A percentile compares a stretch with the other conserved stretches of the same genome.
These are phyloP conservation scores for Micromussa lordhowensis DNA, from an alignment of 92 coral and sea anemone genomes.

Conservation along the genomic window DNA sequence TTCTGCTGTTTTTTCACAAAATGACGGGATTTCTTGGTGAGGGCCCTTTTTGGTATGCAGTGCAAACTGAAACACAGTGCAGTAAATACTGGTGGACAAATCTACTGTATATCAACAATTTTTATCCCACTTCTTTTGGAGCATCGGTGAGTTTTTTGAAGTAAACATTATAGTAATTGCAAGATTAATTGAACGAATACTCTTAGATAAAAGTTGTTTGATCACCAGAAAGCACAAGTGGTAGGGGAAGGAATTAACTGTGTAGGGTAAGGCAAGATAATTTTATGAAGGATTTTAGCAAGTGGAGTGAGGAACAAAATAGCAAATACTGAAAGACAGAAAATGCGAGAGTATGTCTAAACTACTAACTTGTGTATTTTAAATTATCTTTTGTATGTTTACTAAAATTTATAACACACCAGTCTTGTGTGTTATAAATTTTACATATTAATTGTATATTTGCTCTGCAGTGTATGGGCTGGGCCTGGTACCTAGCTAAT, in stretches of 20 bases:
- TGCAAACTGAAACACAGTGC: conserved; percentile 51
- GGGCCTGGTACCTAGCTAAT: conserved; percentile 95
- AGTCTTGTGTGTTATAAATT: too few relatives aligned
- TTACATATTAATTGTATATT: neutral
- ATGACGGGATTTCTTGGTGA: conserved; percentile 62
- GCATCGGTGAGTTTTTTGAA: too few relatives aligned
- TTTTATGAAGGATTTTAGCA: too few relatives aligned
- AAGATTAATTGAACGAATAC: too few relatives aligned
- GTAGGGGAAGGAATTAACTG: too few relatives aligned
- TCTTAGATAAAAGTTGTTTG: neutral
- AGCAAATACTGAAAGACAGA: too few relatives aligned
- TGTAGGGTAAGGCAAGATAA: neutral
- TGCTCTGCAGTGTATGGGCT: conserved; percentile 73
- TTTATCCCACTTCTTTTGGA: conserved; percentile 60
- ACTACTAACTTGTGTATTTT: too few relatives aligned
- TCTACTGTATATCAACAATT: conserved; percentile 88
- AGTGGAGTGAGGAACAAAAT: too few relatives aligned
- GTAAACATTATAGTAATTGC: too few relatives aligned
- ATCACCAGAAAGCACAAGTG: neutral
- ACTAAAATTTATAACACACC: too few relatives aligned
- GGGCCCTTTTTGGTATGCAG: conserved; percentile 80
- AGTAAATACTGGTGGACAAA: conserved; percentile 95
- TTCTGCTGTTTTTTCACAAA: conserved; percentile 73
- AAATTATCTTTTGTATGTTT: neutral
- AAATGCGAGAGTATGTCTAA: too few relatives aligned